Evolutionary conservation across 1,140 invertebrate species (phyloP).

Genomic region (Drosophila aff.): DNA sequence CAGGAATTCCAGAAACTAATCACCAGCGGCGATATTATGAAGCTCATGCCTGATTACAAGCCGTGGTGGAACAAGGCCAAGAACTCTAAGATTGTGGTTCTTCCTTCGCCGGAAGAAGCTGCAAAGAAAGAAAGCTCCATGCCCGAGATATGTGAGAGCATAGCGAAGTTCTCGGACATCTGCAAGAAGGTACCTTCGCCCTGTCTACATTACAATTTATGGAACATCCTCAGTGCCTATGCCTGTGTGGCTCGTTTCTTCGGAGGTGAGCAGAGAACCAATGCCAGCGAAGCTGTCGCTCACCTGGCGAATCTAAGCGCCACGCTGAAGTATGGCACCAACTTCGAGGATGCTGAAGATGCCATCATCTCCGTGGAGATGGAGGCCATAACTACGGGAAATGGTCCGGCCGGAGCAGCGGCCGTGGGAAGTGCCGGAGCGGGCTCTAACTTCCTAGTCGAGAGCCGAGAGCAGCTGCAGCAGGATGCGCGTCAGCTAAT

Average conservation of each 20-base stretch:
- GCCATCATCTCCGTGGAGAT: conserved; percentile 88
- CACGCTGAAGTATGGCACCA: conserved; percentile 87
- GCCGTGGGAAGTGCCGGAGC: conserved; percentile 40
- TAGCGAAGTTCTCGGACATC: conserved; percentile 86
- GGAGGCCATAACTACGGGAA: conserved; percentile 76
- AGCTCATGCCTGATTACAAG: conserved; percentile 88
- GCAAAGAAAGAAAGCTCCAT: conserved; percentile 7
- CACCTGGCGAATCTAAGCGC: conserved; percentile 87
- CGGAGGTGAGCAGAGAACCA: conserved; percentile 89
- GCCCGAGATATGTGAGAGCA: conserved; percentile 70
- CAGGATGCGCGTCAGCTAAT: conserved; percentile 68
- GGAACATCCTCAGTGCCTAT: conserved; percentile 90
- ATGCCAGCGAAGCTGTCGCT: conserved; percentile 86
- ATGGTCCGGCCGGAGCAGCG: conserved; percentile 52
- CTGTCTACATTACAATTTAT: conserved; percentile 89
- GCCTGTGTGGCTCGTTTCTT: conserved; percentile 88
- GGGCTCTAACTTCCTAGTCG: conserved; percentile 45
- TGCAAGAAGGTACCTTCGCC: conserved; percentile 87
- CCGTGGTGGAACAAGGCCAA: conserved; percentile 89
- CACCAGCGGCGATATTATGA: conserved; percentile 87
- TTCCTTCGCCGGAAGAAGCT: conserved; percentile 64
- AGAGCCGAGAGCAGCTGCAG: conserved; percentile 64
- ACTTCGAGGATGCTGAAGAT: conserved; percentile 87
- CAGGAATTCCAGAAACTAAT: conserved; percentile 90
- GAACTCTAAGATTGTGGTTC: conserved; percentile 86